phyloP scores from a whole-genome alignment of 2,797 vertebrate species.

The Hoplostethus mediterraneus region DNA sequence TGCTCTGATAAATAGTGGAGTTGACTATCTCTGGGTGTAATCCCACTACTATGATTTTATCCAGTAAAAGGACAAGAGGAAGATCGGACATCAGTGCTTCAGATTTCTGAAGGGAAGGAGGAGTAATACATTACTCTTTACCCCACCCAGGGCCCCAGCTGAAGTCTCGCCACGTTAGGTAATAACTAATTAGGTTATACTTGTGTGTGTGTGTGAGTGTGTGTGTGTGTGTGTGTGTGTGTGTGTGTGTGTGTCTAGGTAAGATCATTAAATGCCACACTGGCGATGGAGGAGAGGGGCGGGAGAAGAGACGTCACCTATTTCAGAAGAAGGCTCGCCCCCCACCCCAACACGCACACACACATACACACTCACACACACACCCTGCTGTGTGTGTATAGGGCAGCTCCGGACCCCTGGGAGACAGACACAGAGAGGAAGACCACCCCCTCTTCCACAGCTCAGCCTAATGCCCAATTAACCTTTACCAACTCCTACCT shows the following conservation, averaged over 20 bases:
- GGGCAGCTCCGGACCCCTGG: constrained; percentile 79
- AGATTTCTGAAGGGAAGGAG: no score
- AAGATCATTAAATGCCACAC: constrained; percentile 73
- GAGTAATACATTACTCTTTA: constrained; percentile 10
- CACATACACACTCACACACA: constrained; percentile 34
- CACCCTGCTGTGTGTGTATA: constrained; percentile 73
- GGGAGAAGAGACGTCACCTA: constrained; percentile 44
- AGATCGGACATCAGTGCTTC: no score
- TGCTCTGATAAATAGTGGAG: no score
- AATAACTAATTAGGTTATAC: constrained; percentile 66
- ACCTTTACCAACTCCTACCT: constrained; percentile 80
- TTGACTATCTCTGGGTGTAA: no score
- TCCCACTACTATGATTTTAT: no score
- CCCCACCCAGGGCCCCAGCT: constrained; percentile 43
- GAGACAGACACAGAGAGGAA: constrained; percentile 64
- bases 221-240: constrained; percentile 39
- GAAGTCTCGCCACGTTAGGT: constrained; percentile 44
- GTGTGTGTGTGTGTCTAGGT: constrained; percentile 19
- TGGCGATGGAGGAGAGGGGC: constrained; percentile 24
- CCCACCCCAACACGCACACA: constrained; percentile 25
- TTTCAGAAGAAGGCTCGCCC: constrained; percentile 55
- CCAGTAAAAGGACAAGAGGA: no score
- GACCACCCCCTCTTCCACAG: constrained; percentile 72
- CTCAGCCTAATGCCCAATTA: constrained; percentile 86
- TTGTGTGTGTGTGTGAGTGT: constrained; percentile 41